Percentiles rank a stretch among this genome's conserved stretches.
phyloP scores from a whole-genome alignment of 2,888 invertebrate species.

The Eupithecia centaureata region DNA sequence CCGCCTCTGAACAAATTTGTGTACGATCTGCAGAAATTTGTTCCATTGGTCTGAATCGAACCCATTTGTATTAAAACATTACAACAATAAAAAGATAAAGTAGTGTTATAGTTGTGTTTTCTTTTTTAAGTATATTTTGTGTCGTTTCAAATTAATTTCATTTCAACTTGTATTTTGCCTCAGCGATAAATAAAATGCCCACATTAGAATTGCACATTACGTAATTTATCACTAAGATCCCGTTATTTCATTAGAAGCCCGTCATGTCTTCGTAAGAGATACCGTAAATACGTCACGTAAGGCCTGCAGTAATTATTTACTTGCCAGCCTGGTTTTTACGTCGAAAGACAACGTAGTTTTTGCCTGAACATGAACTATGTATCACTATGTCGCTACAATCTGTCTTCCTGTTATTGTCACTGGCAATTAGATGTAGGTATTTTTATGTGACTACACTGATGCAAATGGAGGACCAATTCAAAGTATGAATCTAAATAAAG shows the following conservation, averaged over 20 bases:
- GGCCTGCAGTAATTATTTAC: conserved; percentile 29
- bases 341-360: conserved; percentile 9
- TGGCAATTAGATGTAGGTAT: background rate
- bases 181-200: background rate
- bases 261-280: conserved; percentile 5
- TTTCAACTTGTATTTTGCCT: background rate
- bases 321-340: conserved; percentile 16
- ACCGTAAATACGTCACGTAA: conserved; percentile 6
- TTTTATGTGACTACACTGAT: background rate
- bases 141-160: too few species aligned
- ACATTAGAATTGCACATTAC: background rate
- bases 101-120: too few species aligned
- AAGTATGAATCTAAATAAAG: too few species aligned
- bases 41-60: too few species aligned
- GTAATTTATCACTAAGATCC: background rate
- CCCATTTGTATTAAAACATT: too few species aligned
- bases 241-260: conserved; percentile 12
- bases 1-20: too few species aligned
- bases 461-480: background rate
- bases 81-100: too few species aligned
- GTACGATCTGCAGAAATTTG: too few species aligned
- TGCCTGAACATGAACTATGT: background rate
- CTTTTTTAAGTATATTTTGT: too few species aligned
- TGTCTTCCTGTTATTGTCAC: background rate
- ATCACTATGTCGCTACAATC: background rate